Percentiles rank a stretch among this genome's conserved stretches.
Conservation (phyloP, 2,888 invertebrate genomes). For the Andricus curvator region DNA sequence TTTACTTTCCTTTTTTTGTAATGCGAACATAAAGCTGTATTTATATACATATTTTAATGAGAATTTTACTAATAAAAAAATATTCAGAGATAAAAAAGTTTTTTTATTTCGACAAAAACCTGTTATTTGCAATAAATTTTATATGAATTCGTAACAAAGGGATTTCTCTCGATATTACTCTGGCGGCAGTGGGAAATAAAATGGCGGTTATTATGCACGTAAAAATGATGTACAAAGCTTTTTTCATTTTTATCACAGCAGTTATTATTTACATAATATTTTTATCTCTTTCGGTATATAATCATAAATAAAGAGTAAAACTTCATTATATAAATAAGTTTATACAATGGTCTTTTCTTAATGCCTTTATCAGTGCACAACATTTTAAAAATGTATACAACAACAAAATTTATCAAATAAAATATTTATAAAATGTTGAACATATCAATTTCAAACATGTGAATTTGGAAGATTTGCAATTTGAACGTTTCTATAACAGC, state of each 20-base stretch:
- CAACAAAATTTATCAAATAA: too few species aligned
- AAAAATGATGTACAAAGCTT: background rate
- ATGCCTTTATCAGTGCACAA: background rate
- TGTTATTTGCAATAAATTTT: conserved; percentile 15
- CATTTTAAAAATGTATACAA: too few species aligned
- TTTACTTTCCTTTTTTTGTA: background rate
- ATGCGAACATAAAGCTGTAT: background rate
- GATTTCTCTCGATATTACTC: conserved; percentile 17
- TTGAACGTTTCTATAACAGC: too few species aligned
- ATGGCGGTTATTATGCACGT: background rate
- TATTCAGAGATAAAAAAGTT: background rate
- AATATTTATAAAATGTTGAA: too few species aligned
- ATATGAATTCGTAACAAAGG: conserved; percentile 11
- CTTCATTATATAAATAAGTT: background rate
- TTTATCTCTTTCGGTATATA: background rate
- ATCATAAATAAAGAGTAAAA: background rate
- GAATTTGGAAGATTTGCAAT: too few species aligned
- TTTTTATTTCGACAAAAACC: conserved; percentile 6
- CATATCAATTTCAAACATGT: too few species aligned
- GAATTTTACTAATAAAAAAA: background rate
- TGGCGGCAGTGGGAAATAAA: conserved; percentile 8
- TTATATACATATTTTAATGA: background rate
- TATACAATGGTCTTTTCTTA: background rate
- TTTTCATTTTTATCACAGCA: background rate
- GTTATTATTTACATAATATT: conserved; percentile 10